Conservation (phyloP, 1,140 invertebrate genomes). For the Papilio machaon region DNA sequence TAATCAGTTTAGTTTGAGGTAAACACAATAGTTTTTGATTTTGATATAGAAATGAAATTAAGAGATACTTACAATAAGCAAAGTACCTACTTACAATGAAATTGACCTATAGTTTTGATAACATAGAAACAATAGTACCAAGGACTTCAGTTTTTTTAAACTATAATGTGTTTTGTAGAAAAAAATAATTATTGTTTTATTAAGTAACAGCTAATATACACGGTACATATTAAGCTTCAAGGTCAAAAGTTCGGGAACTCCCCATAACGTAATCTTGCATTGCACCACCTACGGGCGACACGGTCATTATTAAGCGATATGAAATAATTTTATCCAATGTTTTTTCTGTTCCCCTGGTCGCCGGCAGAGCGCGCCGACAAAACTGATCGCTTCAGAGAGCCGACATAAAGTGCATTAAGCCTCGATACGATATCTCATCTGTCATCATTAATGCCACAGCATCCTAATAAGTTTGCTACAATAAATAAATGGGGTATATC, state of each 20-base stretch:
- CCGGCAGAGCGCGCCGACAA: conserved; percentile 44
- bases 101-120: too few relatives aligned
- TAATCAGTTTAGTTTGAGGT: background rate
- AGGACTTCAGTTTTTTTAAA: too few relatives aligned
- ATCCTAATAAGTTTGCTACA: conserved; percentile 80
- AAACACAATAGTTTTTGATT: background rate
- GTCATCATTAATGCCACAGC: conserved; percentile 80
- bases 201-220: too few relatives aligned
- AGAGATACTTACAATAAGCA: too few relatives aligned
- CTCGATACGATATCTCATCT: conserved; percentile 73
- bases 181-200: too few relatives aligned
- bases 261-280: background rate
- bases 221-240: background rate
- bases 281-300: conserved; percentile 13
- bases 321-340: conserved; percentile 64
- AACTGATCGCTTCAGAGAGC: conserved; percentile 59
- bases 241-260: background rate
- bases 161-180: too few relatives aligned
- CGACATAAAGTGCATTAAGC: conserved; percentile 72
- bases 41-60: too few relatives aligned
- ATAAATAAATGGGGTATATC: conserved; percentile 78
- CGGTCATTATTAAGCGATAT: conserved; percentile 47
- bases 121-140: too few relatives aligned
- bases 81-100: too few relatives aligned
- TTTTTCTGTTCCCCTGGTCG: conserved; percentile 47